Base-by-base conservation (phyloP, 2,888 invertebrate genomes). In the Heteromyza rotundicornis region DNA sequence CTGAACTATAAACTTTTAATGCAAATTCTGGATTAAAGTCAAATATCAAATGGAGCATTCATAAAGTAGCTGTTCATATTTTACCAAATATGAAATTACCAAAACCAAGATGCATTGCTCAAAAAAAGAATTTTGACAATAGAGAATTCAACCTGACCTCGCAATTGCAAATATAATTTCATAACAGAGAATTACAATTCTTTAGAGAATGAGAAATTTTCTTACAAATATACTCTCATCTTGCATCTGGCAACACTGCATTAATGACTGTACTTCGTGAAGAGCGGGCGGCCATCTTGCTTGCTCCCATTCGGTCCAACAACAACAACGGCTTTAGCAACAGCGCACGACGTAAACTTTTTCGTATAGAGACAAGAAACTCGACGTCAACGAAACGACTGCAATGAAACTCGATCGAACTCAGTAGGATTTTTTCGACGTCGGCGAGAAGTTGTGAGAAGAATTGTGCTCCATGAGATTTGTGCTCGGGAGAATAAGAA, bases 351-450 rank as follows among this genome's bases (percentile, higher is more conserved):
- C 55, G 44, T 19, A 52, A 60, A 49, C 54, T 62, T 54, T 58
- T 59, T 36, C 59, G 59, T 63, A 50, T 64, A 59, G 58, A 63
- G 58, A 47, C 47, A 19, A 47, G 40, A 70, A 70, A 71, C 70
- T 64, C 66, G 70, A 67, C 50, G 22, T 40, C 24, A 53, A 22
- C 62, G 62, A 66, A 57, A 62, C n/a, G 52, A 53, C 35, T 27
- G 16, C 69, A 73, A 70, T 75, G 73, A 74, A 76, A 76, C 73
- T 74, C 72, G 77, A 78, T 78, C 77, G 73, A 79, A 76, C 70
- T 70, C 70, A 80, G 76, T 79, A 75, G 77, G 71, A 77, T 73
- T 68, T 74, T 76, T 80, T 74, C 80, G 77, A 78, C 79, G 77
- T 76, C 73, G 70, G 71, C 76, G 80, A 79, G 80, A 69, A 73